Percentiles rank a stretch among this genome's conserved stretches.
Evolutionary conservation across 1,140 invertebrate species (phyloP).

Genomic region (Coptotermes formosanus): DNA sequence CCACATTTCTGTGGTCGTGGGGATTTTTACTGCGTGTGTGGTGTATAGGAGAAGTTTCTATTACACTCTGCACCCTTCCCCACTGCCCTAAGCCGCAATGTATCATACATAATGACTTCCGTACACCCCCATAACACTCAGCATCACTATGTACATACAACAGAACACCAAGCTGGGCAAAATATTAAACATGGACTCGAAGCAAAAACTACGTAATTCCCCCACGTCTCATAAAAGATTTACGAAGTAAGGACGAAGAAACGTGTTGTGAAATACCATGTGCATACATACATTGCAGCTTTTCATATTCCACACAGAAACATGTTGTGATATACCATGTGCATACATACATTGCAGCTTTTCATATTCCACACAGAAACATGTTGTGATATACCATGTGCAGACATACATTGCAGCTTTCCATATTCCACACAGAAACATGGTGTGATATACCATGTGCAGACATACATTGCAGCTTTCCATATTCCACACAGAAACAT

Average conservation of each 20-base stretch:
- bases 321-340: too few species aligned
- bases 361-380: too few species aligned
- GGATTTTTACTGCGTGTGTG: not conserved
- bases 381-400: too few species aligned
- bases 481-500: too few species aligned
- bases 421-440: too few species aligned
- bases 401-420: too few species aligned
- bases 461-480: too few species aligned
- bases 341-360: too few species aligned
- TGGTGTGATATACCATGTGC: too few species aligned
- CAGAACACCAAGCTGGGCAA: not conserved
- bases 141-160: not conserved
- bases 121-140: not conserved
- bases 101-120: constrained; percentile 17
- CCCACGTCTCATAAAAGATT: not conserved
- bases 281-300: too few species aligned
- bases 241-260: not conserved
- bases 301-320: too few species aligned
- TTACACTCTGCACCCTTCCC: not conserved
- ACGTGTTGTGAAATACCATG: too few species aligned
- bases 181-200: not conserved
- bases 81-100: not conserved
- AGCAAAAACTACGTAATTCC: not conserved
- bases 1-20: not conserved
- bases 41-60: not conserved